A percentile compares a stretch with the other conserved stretches of the same genome.
Evolutionary conservation across 64 coral and sea anemone genomes (phyloP).

Genomic region (Pachyseris speciosa): DNA sequence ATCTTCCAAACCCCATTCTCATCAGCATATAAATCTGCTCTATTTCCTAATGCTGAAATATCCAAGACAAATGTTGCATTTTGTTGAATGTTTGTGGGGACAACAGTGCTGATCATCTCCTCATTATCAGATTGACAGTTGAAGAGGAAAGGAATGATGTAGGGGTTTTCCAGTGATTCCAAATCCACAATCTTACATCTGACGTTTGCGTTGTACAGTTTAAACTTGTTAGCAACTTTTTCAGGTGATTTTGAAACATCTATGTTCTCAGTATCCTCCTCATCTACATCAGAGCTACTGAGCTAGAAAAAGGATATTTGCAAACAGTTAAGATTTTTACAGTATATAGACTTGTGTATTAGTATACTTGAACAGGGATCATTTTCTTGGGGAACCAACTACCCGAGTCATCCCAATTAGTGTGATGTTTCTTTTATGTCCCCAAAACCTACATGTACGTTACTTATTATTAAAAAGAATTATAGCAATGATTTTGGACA

Average conservation of each 20-base stretch:
- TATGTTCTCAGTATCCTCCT: not conserved
- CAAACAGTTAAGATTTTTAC: not conserved
- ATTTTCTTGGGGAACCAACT: not conserved
- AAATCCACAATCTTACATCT: not conserved
- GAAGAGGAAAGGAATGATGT: no score
- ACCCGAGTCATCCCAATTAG: no score
- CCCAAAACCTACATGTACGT: no score
- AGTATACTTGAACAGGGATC: not conserved
- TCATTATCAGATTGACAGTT: not conserved
- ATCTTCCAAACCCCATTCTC: not conserved
- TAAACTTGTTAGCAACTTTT: not conserved
- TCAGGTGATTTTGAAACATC: not conserved
- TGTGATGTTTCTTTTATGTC: no score
- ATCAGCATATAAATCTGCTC: not conserved
- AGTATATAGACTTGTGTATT: not conserved
- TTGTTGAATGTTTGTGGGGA: not conserved
- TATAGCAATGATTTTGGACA: no score
- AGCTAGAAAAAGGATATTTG: not conserved
- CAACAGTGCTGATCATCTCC: not conserved
- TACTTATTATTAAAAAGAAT: no score
- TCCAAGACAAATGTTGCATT: not conserved
- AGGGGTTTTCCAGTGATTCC: no score
- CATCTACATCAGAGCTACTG: not conserved
- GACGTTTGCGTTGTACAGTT: not conserved
- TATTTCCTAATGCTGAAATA: not conserved